Conservation (phyloP, 2,113 vertebrate genomes). For the Falcunculus frontatus region DNA sequence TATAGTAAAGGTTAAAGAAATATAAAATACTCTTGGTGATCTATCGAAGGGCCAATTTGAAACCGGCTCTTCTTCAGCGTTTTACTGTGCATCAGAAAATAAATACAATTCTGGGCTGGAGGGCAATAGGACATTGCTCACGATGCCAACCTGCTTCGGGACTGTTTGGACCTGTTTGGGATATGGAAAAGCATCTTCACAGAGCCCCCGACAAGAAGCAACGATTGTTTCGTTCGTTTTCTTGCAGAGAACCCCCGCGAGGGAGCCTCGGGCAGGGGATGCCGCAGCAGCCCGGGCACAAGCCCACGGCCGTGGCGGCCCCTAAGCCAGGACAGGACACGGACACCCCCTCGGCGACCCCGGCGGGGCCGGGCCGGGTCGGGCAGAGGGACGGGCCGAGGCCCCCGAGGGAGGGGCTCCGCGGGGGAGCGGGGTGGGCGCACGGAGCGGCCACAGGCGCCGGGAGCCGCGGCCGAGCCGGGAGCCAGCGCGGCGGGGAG, state of each 20-base stretch:
- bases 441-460: background rate
- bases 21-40: background rate
- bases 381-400: background rate
- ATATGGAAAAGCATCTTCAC: background rate
- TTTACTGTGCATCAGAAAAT: background rate
- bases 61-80: background rate
- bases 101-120: fast-evolving
- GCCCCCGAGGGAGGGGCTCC: background rate
- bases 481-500: background rate
- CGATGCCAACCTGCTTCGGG: fast-evolving
- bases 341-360: no score
- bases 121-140: background rate
- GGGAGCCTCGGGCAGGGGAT: fast-evolving
- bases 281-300: no score
- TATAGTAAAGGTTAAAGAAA: background rate
- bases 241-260: fast-evolving
- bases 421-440: background rate
- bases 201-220: no score
- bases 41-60: background rate
- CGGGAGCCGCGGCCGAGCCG: background rate
- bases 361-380: background rate
- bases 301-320: fast-evolving
- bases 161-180: no score
- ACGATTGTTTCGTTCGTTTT: fast-evolving
- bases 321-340: background rate